These are phyloP conservation scores for Aphaenogaster rudis DNA, from an alignment of 1,140 invertebrate genomes.

Conservation along the genomic window DNA sequence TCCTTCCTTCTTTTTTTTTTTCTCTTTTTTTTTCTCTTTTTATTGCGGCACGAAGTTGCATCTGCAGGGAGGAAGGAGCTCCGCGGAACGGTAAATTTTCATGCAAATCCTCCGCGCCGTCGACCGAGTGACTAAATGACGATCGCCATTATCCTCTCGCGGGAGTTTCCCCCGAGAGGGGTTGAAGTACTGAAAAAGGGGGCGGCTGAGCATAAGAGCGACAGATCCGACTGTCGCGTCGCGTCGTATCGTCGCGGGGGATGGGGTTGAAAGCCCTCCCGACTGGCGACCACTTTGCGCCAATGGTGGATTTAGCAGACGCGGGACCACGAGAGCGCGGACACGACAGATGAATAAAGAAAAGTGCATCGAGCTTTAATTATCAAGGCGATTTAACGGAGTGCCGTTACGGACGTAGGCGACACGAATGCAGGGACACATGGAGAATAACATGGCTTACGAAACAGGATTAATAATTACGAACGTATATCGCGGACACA, in stretches of 20 bases:
- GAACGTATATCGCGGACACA: neutral
- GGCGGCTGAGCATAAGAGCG: constrained; percentile 34
- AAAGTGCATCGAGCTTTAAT: neutral
- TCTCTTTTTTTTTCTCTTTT: constrained; percentile 3
- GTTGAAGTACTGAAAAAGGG: neutral
- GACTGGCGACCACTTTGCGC: constrained; percentile 63
- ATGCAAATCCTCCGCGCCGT: constrained; percentile 66
- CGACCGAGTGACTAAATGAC: constrained; percentile 74
- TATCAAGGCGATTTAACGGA: constrained; percentile 26
- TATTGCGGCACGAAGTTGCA: neutral
- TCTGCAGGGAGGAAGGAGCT: neutral
- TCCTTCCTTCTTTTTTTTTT: neutral
- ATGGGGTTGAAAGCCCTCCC: constrained; percentile 70
- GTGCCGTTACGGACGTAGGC: neutral
- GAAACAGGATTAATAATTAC: neutral
- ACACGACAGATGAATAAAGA: neutral
- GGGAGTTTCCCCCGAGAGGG: constrained; percentile 42
- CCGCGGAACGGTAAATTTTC: constrained; percentile 61
- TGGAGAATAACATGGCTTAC: neutral
- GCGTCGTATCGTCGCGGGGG: constrained; percentile 2
- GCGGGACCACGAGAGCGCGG: neutral
- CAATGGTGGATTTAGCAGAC: constrained; percentile 17
- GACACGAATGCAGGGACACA: neutral
- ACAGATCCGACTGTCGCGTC: neutral
- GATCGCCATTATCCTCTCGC: constrained; percentile 72